Conservation (phyloP, 2,888 invertebrate genomes). For the Electrophaes corylata region DNA sequence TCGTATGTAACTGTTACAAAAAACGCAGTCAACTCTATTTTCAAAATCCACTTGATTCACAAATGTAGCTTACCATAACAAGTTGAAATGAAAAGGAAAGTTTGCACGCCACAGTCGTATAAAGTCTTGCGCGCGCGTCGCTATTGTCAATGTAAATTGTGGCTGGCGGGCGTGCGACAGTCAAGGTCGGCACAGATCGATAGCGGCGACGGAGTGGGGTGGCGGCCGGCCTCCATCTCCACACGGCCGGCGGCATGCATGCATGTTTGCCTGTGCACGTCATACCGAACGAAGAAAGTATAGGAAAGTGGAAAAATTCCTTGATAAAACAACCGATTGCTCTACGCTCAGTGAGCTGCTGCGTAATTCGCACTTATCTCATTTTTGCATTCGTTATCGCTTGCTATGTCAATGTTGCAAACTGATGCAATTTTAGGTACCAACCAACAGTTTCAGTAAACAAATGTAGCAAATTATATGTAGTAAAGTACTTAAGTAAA, state of each 20-base stretch:
- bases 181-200: constrained; percentile 78
- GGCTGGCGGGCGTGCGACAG: constrained; percentile 64
- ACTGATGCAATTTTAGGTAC: no score
- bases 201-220: constrained; percentile 55
- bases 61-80: constrained; percentile 7
- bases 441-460: no score
- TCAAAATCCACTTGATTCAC: not conserved
- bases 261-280: constrained; percentile 51
- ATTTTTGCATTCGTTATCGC: constrained; percentile 37
- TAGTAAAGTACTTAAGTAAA: no score
- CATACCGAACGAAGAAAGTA: constrained; percentile 69
- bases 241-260: constrained; percentile 57
- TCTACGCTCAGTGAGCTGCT: constrained; percentile 51
- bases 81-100: constrained; percentile 59
- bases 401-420: constrained; percentile 2
- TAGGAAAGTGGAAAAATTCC: constrained; percentile 78
- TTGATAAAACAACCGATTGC: constrained; percentile 55
- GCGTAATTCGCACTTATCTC: constrained; percentile 47
- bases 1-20: not conserved
- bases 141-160: constrained; percentile 76
- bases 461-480: no score
- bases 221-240: constrained; percentile 50
- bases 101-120: constrained; percentile 43
- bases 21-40: not conserved
- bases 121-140: constrained; percentile 65